Conservation (phyloP, 2,888 invertebrate genomes). For the Tyria jacobaeae region DNA sequence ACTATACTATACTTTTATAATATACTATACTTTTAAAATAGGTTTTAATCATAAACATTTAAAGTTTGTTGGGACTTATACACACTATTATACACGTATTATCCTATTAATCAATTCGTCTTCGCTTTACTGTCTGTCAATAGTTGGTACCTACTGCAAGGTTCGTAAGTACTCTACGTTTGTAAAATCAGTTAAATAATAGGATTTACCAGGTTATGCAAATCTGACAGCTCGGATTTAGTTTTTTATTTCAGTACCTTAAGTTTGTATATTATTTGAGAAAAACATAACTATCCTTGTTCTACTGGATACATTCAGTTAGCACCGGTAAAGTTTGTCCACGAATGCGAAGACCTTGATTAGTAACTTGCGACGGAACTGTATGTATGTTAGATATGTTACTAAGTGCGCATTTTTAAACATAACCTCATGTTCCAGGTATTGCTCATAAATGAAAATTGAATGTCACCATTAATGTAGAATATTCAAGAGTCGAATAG, state of each 20-base stretch:
- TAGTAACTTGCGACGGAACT: not conserved
- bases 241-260: constrained; percentile 44
- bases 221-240: constrained; percentile 30
- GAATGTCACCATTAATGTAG: constrained; percentile 6
- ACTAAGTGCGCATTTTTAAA: not conserved
- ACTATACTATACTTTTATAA: too few species aligned
- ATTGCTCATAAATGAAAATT: constrained; percentile 16
- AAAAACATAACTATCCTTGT: constrained; percentile 32
- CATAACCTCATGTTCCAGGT: not conserved
- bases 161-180: constrained; percentile 28
- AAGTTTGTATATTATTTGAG: constrained; percentile 42
- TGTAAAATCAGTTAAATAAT: constrained; percentile 31
- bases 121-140: too few species aligned
- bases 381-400: not conserved
- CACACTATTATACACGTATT: too few species aligned
- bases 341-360: constrained; percentile 7
- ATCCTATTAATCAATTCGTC: too few species aligned
- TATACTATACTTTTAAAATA: too few species aligned
- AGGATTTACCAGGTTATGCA: constrained; percentile 47
- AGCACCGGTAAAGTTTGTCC: not conserved
- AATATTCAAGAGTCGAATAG: constrained; percentile 24
- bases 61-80: too few species aligned
- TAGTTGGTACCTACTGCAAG: too few species aligned
- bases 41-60: too few species aligned
- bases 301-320: constrained; percentile 16